These are phyloP conservation scores for Sebastes schlegelii DNA, from an alignment of 2,113 vertebrate species.

Conservation along the genomic window DNA sequence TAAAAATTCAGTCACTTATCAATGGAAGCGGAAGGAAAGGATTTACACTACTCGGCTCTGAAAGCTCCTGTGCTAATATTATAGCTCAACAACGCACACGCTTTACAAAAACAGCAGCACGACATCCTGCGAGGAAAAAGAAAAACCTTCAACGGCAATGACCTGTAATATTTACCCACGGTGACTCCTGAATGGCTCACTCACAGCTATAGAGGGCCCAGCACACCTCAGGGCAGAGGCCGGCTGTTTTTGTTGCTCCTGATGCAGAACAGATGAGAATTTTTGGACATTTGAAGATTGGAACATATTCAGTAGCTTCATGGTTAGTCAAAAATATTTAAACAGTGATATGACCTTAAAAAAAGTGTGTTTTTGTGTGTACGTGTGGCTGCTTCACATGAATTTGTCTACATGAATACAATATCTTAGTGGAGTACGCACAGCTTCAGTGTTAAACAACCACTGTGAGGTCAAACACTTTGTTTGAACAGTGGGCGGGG, in stretches of 20 bases:
- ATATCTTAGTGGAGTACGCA: neutral
- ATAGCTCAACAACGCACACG: slow-evolving; percentile 25
- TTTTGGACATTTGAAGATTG: slow-evolving; percentile 23
- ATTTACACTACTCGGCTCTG: slow-evolving; percentile 12
- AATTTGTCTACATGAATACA: slow-evolving; percentile 13
- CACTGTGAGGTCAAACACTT: slow-evolving; percentile 31
- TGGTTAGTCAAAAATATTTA: slow-evolving; percentile 36
- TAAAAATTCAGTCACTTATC: slow-evolving; percentile 1
- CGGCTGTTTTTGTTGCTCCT: slow-evolving; percentile 57
- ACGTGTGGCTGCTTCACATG: neutral
- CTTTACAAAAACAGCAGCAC: slow-evolving; percentile 54
- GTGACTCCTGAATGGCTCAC: slow-evolving; percentile 44
- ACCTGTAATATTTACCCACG: slow-evolving; percentile 60
- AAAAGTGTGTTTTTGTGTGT: neutral
- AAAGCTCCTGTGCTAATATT: slow-evolving; percentile 34
- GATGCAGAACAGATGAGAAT: slow-evolving; percentile 68
- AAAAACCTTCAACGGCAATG: slow-evolving; percentile 60
- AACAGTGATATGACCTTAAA: slow-evolving; percentile 20
- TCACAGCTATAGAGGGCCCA: slow-evolving; percentile 25
- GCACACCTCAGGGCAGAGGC: slow-evolving; percentile 33
- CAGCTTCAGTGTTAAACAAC: slow-evolving; percentile 29
- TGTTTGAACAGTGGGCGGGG: slow-evolving; percentile 47
- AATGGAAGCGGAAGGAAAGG: slow-evolving; percentile 26
- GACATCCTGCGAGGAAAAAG: slow-evolving; percentile 54
- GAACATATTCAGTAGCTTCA: slow-evolving; percentile 18